Evolutionary conservation across 2,888 invertebrate species (phyloP), one percentile per base, ranked within the genome.

Genomic region (Drosophila kambysellisi): DNA sequence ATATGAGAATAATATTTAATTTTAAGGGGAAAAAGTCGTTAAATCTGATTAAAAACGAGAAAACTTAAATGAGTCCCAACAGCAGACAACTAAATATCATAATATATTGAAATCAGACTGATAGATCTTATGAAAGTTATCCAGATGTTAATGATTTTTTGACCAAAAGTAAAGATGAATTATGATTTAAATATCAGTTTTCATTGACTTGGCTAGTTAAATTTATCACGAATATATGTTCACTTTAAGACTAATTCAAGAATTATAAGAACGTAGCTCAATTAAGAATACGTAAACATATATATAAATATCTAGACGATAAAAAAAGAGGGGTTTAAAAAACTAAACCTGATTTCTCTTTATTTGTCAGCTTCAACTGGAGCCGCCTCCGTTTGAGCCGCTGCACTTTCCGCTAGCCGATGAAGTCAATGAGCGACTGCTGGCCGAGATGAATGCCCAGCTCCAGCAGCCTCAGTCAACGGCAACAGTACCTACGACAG

Each of bases 361-460:
- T 1, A n/a, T 25, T 30, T n/a, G 30, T 35, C 65, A 51, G 65
- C n/a, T 72, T n/a, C 56, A 95, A 95, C 92, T 93, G 86, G 95
- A 96, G 90, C 94, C 95, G 78, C 97, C 97, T 15, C 97, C 95
- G 92, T 90, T 85, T 56, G 96, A 97, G 70, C 95, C 95, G 46
- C 94, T 97, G 58, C 93, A 93, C 76, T 97, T 97, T 93, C 97
- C 97, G 7, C 94, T 97, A 58, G 92, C 94, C 8, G 97, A 97
- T 56, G 95, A 95, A 51, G 93, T 94, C 30, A 96, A 96, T 92
- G 94, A 95, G 60, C 94, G 94, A 84, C 96, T 97, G 96, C 84
- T 96, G 72, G 94, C 62, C 0, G 84, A 89, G 25, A 79, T 72
- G 46, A 62, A 76, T 8, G 72, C 70, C 4, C 62, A 71, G 32